phyloP scores from a whole-genome alignment of 2,113 vertebrate genomes.

The Phalacrocorax aristotelis region DNA sequence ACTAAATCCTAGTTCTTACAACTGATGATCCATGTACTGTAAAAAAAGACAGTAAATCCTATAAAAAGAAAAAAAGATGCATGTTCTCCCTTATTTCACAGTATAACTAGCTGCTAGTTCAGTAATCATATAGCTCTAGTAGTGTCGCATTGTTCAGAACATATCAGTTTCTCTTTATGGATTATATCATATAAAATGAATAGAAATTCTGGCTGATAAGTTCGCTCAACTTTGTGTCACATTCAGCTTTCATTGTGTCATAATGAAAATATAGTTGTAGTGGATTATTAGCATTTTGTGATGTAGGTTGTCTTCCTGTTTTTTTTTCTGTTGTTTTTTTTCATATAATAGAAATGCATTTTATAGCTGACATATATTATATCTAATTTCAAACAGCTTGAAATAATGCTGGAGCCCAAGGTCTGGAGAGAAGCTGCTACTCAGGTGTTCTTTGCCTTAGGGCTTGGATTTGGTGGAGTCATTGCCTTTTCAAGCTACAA shows the following conservation, averaged over 20 bases:
- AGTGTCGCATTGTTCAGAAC: neutral
- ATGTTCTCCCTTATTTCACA: neutral
- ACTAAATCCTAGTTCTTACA: neutral
- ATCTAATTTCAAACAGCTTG: constrained; percentile 84
- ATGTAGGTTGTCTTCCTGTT: constrained; percentile 8
- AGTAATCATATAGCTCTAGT: neutral
- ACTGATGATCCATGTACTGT: neutral
- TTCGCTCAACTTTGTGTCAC: neutral
- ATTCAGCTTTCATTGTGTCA: neutral
- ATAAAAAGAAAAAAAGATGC: neutral
- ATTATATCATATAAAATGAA: neutral
- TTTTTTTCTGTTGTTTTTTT: constrained; percentile 30
- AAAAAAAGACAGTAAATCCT: neutral
- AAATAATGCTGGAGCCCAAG: constrained; percentile 95
- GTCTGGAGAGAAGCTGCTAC: constrained; percentile 97
- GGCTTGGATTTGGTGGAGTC: constrained; percentile 96
- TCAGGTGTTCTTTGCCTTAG: constrained; percentile 97
- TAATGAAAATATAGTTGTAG: neutral
- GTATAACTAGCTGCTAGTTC: neutral
- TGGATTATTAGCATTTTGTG: neutral
- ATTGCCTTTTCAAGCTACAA: constrained; percentile 99
- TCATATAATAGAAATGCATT: constrained; percentile 46
- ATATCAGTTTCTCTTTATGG: neutral
- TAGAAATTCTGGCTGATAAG: neutral
- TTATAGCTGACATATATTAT: constrained; percentile 66